These are phyloP conservation scores for Paracanthobrama guichenoti DNA, from an alignment of 2,113 vertebrate species.

Conservation along the genomic window DNA sequence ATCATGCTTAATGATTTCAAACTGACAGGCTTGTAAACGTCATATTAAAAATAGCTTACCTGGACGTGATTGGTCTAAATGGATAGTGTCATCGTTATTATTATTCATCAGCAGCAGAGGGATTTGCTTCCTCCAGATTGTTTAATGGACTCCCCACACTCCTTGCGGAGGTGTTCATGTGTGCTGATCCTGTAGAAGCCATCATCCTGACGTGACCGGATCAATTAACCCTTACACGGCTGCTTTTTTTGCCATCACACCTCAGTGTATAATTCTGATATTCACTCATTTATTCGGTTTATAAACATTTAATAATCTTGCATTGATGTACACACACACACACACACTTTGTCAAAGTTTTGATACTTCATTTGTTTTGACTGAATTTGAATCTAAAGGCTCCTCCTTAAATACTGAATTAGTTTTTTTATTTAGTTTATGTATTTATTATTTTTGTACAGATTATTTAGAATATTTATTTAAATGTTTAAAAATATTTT, in stretches of 20 bases:
- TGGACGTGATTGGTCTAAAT: background rate
- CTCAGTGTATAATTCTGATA: background rate
- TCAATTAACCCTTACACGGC: background rate
- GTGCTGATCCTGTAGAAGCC: background rate
- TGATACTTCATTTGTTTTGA: background rate
- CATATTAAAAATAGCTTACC: background rate
- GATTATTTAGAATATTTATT: too few relatives aligned
- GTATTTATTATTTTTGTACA: too few relatives aligned
- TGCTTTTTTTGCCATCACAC: background rate
- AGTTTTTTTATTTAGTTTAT: too few relatives aligned
- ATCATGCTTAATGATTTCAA: background rate
- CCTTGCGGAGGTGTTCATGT: background rate
- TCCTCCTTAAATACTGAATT: background rate
- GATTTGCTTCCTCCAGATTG: background rate
- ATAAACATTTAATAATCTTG: background rate
- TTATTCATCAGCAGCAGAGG: background rate
- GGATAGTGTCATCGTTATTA: background rate
- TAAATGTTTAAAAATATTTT: too few relatives aligned
- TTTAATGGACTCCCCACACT: background rate
- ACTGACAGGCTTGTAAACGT: background rate
- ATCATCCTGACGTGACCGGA: background rate
- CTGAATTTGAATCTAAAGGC: background rate
- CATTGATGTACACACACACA: too few relatives aligned
- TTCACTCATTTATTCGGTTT: background rate
- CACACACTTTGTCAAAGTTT: background rate